Percentiles rank a stretch among this genome's conserved stretches.
phyloP scores from a whole-genome alignment of 1,140 invertebrate species.

The Pogonomyrmex barbatus region DNA sequence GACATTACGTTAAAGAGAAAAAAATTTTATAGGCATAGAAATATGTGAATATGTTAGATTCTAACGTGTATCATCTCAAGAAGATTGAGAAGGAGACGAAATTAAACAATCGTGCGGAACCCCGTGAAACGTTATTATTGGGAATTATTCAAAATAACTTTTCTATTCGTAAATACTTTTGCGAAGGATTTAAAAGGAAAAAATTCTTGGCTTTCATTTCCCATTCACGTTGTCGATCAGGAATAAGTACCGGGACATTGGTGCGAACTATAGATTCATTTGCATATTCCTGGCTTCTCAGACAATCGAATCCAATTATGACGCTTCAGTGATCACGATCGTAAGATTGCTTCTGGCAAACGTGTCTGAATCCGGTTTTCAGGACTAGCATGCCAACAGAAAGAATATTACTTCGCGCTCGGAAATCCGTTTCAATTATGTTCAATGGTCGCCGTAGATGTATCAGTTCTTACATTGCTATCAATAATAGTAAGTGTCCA shows the following conservation, averaged over 20 bases:
- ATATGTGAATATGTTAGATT: background rate
- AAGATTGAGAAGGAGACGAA: background rate
- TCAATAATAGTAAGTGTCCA: background rate
- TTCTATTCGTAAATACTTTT: too few relatives aligned
- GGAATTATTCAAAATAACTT: background rate
- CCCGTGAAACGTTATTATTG: background rate
- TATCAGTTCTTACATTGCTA: background rate
- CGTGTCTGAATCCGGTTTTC: slow-evolving; percentile 45
- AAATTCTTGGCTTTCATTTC: slow-evolving; percentile 35
- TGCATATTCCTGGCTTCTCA: slow-evolving; percentile 73
- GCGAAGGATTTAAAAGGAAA: slow-evolving; percentile 27
- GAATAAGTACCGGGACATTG: slow-evolving; percentile 54
- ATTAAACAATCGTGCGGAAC: background rate
- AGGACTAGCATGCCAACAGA: background rate
- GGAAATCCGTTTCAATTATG: slow-evolving; percentile 37
- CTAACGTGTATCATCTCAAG: background rate
- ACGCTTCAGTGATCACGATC: slow-evolving; percentile 56
- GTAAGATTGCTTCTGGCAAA: slow-evolving; percentile 48
- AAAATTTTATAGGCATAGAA: background rate
- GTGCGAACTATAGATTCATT: slow-evolving; percentile 64
- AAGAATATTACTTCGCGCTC: slow-evolving; percentile 47
- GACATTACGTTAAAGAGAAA: background rate
- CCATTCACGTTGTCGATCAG: slow-evolving; percentile 48
- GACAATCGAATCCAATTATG: slow-evolving; percentile 77
- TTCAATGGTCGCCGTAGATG: background rate